Conservation (phyloP, 2,797 vertebrate species). For the Clarias laeviceps region DNA sequence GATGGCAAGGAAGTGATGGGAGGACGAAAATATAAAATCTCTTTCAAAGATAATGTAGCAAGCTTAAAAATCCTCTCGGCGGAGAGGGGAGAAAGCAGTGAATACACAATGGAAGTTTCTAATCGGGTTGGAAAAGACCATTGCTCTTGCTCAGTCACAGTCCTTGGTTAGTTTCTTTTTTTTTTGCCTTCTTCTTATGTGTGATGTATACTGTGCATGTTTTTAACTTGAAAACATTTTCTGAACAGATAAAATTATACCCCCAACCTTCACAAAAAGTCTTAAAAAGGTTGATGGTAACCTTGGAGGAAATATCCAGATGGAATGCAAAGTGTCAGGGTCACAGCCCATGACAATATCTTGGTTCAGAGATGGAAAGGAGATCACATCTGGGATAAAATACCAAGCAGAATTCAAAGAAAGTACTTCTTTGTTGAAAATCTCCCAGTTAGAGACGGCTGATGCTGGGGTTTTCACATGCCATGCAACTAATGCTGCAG, state of each 20-base stretch:
- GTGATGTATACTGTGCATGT: background rate
- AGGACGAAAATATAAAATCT: slow-evolving; percentile 94
- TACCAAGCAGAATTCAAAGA: slow-evolving; percentile 86
- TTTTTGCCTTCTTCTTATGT: slow-evolving; percentile 12
- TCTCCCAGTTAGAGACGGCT: slow-evolving; percentile 80
- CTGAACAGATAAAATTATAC: slow-evolving; percentile 91
- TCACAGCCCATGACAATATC: slow-evolving; percentile 91
- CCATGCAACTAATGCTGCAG: slow-evolving; percentile 90
- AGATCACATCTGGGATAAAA: slow-evolving; percentile 80
- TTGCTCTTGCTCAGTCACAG: slow-evolving; percentile 87
- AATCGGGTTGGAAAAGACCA: slow-evolving; percentile 94
- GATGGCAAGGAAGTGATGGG: slow-evolving; percentile 87
- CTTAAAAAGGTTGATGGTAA: slow-evolving; percentile 89
- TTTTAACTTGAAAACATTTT: slow-evolving; percentile 48
- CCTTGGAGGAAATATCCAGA: slow-evolving; percentile 74
- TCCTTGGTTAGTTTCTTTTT: slow-evolving; percentile 84
- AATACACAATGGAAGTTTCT: slow-evolving; percentile 92
- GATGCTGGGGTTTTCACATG: slow-evolving; percentile 93
- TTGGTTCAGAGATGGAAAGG: slow-evolving; percentile 93
- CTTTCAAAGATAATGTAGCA: slow-evolving; percentile 89
- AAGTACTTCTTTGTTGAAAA: slow-evolving; percentile 83
- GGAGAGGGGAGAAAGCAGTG: slow-evolving; percentile 89
- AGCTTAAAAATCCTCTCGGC: slow-evolving; percentile 89
- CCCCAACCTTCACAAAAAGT: slow-evolving; percentile 91
- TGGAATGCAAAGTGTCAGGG: slow-evolving; percentile 94